Evolutionary conservation across 2,888 invertebrate genomes (phyloP), one percentile per base, ranked within the genome.

Genomic region (Tupiocoris notatus): DNA sequence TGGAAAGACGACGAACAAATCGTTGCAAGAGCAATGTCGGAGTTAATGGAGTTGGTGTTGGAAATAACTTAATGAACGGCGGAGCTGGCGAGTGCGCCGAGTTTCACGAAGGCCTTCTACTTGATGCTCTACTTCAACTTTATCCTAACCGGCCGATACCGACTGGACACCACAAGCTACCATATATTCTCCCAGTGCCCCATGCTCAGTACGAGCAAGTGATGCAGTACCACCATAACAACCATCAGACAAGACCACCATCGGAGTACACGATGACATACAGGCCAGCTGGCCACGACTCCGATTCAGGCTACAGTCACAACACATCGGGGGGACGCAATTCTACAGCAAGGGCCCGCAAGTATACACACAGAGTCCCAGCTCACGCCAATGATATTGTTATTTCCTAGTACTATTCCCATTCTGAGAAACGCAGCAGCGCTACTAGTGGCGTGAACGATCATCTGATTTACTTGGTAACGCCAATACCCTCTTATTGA

Each of bases 271-370:
- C 81, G 81, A 12, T 12, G 3, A 84, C 80, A 81, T 84, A 64
- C 83, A 83, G 79, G 83, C 84, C 81, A 87, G 39, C 39, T 39
- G 81, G 88, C 89, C 92, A 93, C 80, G 93, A 93, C 25, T 93
- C 93, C 7, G 93, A 93, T 84, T 93, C 93, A 63, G 93, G 93
- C 9, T 93, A 93, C 84, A 93, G 93, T 84, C 92, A 93, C 84
- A 90, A 91, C 82, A 91, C 91, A 2, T 89, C 89, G 79, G 90
- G 90, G 0, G 88, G 89, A 0, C 84, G 88, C 9, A 79, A 76
- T 23, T 78, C 79, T 20, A 80, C 79, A 1, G 64, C 75, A 23
- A 56, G 79, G 24, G 79, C 77, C 6, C 78, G 76, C 17, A 78
- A 75, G 54, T 65, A 73, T 57, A 56, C 65, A 58, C 78, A 78